Evolutionary conservation across 2,888 invertebrate species (phyloP), one percentile per base, ranked within the genome.

Genomic region (Stenichneumon culpator): DNA sequence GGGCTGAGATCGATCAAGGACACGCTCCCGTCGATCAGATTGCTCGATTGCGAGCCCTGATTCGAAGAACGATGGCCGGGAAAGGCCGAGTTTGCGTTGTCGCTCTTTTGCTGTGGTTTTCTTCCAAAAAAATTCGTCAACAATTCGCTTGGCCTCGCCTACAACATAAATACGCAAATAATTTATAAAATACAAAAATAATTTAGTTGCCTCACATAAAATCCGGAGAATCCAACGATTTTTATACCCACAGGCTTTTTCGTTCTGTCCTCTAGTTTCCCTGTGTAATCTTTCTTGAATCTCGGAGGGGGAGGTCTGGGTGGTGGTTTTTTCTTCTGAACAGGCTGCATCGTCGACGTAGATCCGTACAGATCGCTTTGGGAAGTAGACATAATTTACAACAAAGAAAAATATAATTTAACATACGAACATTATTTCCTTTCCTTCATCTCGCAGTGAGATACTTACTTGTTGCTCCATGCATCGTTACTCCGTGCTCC

Each of bases 1-100:
- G 97, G 97, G 96, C 89, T 96, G 95, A 97, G 94, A 92, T 97
- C 97, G 89, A 97, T 97, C 68, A 97, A 92, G 80, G 96, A 96
- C 60, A 95, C 87, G 5, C 68, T 83, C 0, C 88, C 84, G 22
- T 89, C 88, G n/a, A 86, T 65, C 14, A 84, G 82, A 75, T 87
- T 88, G 7, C 87, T 87, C 0, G 88, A 65, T 19, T 90, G 90
- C 3, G 72, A 60, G 44, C 82, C 67, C 39, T 87, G 86, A 65
- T 81, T 81, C 54, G 81, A 70, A 6, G 72, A 68, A 32, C 87
- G 86, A 75, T 72, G 74, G 68, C 69, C 87, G 9, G 87, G 86
- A 32, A 86, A 86, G 3, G 80, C 47, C 11, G 63, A 60, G 19
- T 81, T 75, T 19, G 68, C 28, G 78, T 52, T 79, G 65, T 79